Evolutionary conservation across 2,113 vertebrate genomes (phyloP), one percentile per base, ranked within the genome.

Genomic region (Electrona antarctica): DNA sequence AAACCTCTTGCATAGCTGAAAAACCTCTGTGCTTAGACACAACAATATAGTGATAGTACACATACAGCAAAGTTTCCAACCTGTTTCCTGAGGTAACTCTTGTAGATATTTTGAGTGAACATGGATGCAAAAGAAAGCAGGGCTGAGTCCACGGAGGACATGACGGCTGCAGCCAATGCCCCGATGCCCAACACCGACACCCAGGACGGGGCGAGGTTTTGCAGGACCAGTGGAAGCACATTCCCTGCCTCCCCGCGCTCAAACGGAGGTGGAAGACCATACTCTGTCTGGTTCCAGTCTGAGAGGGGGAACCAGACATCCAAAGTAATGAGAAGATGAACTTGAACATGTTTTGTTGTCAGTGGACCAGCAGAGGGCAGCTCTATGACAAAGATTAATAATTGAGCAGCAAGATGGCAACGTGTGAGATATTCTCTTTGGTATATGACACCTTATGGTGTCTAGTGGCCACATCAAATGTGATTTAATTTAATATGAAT

Each of bases 261-360:
- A 0, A 75, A 71, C 0, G 90, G 92, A 11, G 85, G 84, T 0
- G 85, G 92, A 51, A 91, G 80, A 41, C 92, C 90, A 0, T 90
- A 93, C 47, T 54, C 82, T 47, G 92, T 94, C 83, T 92, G 83
- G 73, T 93, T 94, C 92, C 91, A 93, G 62, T 93, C 92, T 94
- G 78, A 51, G 14, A 14, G 61, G 21, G 21, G 21, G 21, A 21
- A 1, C 21, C 21, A 21, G 21, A 21, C 21, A 21, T 21, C 1
- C 21, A 21, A 21, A 21, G 21, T 21, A 2, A 21, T 21, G 21
- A 21, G 21, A 21, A 21, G 21, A n/a, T n/a, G n/a, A 21, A 21
- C 21, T 21, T 21, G 1, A 21, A 21, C 21, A 21, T 21, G n/a
- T n/a, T n/a, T n/a, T 21, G n/a, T 21, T 21, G 21, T 21, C 21